Evolutionary conservation across 2,797 vertebrate genomes (phyloP).

Genomic region (Poecilia wingei): DNA sequence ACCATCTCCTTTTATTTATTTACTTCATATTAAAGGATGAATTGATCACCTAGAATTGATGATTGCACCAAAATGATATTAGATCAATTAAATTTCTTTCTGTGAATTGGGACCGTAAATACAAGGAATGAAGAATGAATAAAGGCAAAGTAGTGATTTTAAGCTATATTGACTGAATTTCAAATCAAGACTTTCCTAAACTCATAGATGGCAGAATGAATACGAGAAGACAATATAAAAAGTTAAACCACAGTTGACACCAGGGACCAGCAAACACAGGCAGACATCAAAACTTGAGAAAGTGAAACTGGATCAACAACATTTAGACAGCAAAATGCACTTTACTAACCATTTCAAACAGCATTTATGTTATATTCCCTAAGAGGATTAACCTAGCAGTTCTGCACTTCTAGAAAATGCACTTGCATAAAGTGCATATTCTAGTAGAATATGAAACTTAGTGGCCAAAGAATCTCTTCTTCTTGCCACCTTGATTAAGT

Average conservation of each 20-base stretch:
- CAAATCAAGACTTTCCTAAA: not conserved
- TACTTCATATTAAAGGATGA: not conserved
- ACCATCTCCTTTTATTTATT: not conserved
- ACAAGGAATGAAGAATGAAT: not conserved
- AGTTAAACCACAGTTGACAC: not conserved
- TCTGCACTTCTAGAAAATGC: not conserved
- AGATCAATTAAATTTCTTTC: not conserved
- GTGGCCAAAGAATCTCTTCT: not conserved
- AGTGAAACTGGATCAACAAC: conserved; percentile 19
- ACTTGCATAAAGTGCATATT: not conserved
- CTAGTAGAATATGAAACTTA: not conserved
- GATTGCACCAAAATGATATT: not conserved
- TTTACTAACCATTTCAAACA: not conserved
- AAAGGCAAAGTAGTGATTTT: not conserved
- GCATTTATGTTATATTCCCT: not conserved
- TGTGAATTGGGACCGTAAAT: not conserved
- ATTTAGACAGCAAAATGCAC: not conserved
- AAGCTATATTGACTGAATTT: not conserved
- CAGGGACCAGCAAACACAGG: not conserved
- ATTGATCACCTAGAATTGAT: not conserved
- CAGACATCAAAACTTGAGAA: not conserved
- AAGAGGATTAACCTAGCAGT: not conserved
- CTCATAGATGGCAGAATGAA: not conserved
- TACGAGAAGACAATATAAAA: not conserved
- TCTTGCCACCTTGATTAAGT: not conserved